A percentile compares a stretch with the other conserved stretches of the same genome.
These are phyloP conservation scores for Melieria picta DNA, from an alignment of 2,888 invertebrate genomes.

Conservation along the genomic window DNA sequence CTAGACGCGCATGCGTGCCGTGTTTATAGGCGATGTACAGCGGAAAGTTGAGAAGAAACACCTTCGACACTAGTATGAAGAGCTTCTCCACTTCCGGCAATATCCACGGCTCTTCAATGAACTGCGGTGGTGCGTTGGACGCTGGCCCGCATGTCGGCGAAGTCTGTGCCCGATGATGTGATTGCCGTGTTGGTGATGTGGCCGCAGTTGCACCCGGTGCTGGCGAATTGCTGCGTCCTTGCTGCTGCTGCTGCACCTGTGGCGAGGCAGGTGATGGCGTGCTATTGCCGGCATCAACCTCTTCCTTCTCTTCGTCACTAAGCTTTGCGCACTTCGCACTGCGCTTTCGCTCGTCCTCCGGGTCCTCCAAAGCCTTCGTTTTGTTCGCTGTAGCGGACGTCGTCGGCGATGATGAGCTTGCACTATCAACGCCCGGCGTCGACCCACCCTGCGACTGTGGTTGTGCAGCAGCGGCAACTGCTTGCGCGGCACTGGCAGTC, in stretches of 20 bases:
- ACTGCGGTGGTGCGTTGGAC: constrained; percentile 44
- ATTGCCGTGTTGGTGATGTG: constrained; percentile 35
- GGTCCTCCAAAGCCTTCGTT: neutral
- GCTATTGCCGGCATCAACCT: neutral
- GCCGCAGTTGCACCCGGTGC: constrained; percentile 32
- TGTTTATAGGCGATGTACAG: constrained; percentile 88
- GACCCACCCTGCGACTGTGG: constrained; percentile 45
- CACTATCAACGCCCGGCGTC: neutral
- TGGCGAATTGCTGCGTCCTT: constrained; percentile 36
- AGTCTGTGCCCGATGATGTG: constrained; percentile 4
- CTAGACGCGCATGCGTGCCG: constrained; percentile 80
- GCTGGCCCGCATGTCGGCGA: neutral
- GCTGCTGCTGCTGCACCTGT: constrained; percentile 28
- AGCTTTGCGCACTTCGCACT: neutral
- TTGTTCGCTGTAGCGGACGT: neutral
- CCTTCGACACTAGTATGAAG: constrained; percentile 87
- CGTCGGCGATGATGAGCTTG: neutral
- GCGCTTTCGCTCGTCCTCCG: neutral
- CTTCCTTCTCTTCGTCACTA: constrained; percentile 22
- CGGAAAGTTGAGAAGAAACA: constrained; percentile 90
- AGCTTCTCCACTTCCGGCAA: constrained; percentile 88
- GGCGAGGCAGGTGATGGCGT: constrained; percentile 32
- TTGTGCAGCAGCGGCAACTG: constrained; percentile 41
- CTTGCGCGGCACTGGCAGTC: constrained; percentile 43
- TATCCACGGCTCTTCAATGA: constrained; percentile 72